Base-by-base conservation (phyloP, 2,113 vertebrate species). In the Loxodonta africana region DNA sequence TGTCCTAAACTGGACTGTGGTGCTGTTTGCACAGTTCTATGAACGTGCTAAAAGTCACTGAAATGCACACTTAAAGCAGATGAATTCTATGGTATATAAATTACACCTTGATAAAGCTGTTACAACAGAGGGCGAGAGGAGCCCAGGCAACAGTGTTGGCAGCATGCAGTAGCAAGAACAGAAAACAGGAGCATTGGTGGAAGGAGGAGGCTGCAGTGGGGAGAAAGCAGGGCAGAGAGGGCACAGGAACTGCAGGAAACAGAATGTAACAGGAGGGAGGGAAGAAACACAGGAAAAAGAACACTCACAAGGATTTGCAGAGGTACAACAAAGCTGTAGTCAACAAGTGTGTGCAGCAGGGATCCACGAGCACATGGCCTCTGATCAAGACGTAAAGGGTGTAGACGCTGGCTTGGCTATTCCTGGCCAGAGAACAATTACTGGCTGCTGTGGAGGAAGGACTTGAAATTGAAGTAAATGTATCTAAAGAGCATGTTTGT, bases 161-260 rank as follows among this genome's bases (percentile, higher is more conserved):
- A 46, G 41, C 21, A 17, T 3, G 92, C 57, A 63, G 62, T 5
- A 30, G 25, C 77, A 83, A 18, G 37, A 60, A 30, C 37, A 71
- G 91, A 67, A 63, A 62, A 23, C 26, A 0, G 1, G 2, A 3
- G 18, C 2, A 18, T 1, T 17, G 51, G 25, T 0, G 0, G 33
- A 37, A 69, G 57, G 3, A 60, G n/a, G 93, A 78, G 81, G 20
- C 46, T 8, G 44, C 0, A 1, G n/a, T 1, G 5, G 18, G n/a
- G 30, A 51, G 81, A 25, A 7, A 60, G 37, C 15, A 12, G 83
- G 82, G 30, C 14, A 3, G 11, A 46, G 18, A 15, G 69, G 37
- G 21, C 33, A 11, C 17, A 17, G 48, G 30, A 10, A 17, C 3
- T 3, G 25, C 12, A 10, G 60, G 44, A 26, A 21, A 5, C 20